Conservation (phyloP, 1,140 invertebrate genomes). For the Cotesia vestalis region DNA sequence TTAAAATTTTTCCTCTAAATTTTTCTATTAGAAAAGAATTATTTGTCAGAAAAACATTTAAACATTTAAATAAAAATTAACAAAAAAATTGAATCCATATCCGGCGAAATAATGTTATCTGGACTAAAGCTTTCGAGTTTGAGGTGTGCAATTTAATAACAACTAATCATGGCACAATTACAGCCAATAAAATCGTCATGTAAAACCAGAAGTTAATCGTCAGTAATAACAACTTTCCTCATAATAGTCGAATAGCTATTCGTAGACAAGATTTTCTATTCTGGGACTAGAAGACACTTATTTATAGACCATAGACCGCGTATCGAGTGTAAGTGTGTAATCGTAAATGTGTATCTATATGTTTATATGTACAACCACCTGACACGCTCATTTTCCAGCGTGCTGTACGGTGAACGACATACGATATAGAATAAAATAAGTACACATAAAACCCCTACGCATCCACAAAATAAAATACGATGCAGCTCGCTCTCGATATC, state of each 20-base stretch:
- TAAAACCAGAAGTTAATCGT: not conserved
- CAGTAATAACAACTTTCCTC: slow-evolving; percentile 33
- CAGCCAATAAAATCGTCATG: not conserved
- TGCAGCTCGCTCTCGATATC: not conserved
- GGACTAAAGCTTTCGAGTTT: too few relatives aligned
- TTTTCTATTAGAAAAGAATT: too few relatives aligned
- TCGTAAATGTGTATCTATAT: too few relatives aligned
- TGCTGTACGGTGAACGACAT: not conserved
- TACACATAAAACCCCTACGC: not conserved
- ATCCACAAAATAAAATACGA: not conserved
- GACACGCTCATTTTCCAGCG: slow-evolving; percentile 27
- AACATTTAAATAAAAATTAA: too few relatives aligned
- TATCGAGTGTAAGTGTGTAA: slow-evolving; percentile 30
- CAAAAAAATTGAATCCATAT: too few relatives aligned
- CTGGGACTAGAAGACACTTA: slow-evolving; percentile 50
- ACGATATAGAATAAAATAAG: too few relatives aligned
- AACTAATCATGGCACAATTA: too few relatives aligned
- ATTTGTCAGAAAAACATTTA: too few relatives aligned
- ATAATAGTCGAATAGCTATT: slow-evolving; percentile 28
- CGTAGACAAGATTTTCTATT: slow-evolving; percentile 56
- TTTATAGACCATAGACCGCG: slow-evolving; percentile 53
- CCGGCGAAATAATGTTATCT: too few relatives aligned
- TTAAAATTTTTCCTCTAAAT: too few relatives aligned
- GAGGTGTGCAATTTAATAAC: too few relatives aligned
- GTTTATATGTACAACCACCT: slow-evolving; percentile 12